Evolutionary conservation across 2,797 vertebrate species (phyloP).

Genomic region (Adrianichthys oophorus): DNA sequence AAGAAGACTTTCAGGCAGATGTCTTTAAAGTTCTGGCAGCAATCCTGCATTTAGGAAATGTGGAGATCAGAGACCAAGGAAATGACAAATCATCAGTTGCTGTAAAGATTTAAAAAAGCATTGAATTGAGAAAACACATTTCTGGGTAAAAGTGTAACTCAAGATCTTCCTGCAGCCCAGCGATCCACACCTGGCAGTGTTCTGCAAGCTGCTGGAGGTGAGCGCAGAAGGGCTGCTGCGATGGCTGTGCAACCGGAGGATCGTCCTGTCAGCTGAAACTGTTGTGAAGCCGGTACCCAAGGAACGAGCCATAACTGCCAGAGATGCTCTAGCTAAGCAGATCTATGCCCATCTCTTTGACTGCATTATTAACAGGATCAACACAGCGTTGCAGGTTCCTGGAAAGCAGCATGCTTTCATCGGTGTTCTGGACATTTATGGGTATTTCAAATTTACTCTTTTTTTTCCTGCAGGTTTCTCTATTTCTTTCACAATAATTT

Average conservation of each 20-base stretch:
- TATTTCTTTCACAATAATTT: background rate
- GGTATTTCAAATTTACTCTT: constrained; percentile 72
- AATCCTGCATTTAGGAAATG: constrained; percentile 93
- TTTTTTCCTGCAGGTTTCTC: background rate
- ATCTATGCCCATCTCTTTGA: constrained; percentile 93
- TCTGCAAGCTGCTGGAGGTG: constrained; percentile 88
- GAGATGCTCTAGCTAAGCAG: constrained; percentile 94
- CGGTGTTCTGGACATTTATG: constrained; percentile 98
- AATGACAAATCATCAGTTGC: constrained; percentile 85
- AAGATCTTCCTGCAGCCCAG: constrained; percentile 65
- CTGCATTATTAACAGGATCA: constrained; percentile 88
- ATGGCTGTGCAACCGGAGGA: constrained; percentile 90
- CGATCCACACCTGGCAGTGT: constrained; percentile 83
- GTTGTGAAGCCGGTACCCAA: constrained; percentile 88
- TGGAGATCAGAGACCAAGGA: constrained; percentile 80
- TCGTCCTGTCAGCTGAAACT: constrained; percentile 85
- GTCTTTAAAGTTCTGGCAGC: constrained; percentile 90
- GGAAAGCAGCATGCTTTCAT: constrained; percentile 93
- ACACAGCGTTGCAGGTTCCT: constrained; percentile 85
- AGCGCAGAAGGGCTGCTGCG: constrained; percentile 69
- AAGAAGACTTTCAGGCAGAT: constrained; percentile 87
- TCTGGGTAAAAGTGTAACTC: too few species aligned
- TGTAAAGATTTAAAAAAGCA: constrained; percentile 73
- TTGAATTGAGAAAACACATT: too few species aligned
- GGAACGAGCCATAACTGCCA: constrained; percentile 83